Evolutionary conservation across 2,888 invertebrate species (phyloP).

Genomic region (Anodontia alba): DNA sequence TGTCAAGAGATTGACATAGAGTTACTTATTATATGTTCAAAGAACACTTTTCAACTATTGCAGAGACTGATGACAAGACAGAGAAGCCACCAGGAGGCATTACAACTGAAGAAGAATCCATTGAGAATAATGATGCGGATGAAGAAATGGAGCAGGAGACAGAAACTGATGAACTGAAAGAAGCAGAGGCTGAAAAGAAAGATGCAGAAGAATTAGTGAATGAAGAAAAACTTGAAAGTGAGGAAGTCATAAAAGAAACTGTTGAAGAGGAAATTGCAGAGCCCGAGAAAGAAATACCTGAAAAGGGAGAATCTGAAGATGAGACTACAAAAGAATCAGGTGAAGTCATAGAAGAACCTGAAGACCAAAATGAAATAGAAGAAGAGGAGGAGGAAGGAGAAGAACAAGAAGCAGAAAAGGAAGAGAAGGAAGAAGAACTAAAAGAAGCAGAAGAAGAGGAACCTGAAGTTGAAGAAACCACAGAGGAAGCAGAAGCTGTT

Average conservation of each 20-base stretch:
- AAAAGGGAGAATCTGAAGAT: not conserved
- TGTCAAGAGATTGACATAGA: no score
- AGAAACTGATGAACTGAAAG: not conserved
- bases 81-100: not conserved
- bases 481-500: not conserved
- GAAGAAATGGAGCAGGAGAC: not conserved
- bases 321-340: not conserved
- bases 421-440: constrained; percentile 33
- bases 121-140: not conserved
- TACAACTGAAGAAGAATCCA: not conserved
- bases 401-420: constrained; percentile 34
- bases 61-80: constrained; percentile 22
- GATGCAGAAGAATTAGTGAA: not conserved
- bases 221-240: no score
- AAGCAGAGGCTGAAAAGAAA: not conserved
- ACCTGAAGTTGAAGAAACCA: constrained; percentile 6
- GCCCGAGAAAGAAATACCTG: not conserved
- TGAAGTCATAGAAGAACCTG: not conserved
- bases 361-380: not conserved
- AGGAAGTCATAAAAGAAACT: not conserved
- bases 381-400: constrained; percentile 24
- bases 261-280: not conserved
- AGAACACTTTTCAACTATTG: no score
- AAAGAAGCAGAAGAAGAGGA: constrained; percentile 24
- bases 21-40: no score